A percentile compares a stretch with the other conserved stretches of the same genome.
These are phyloP conservation scores for Caenorhabditis drosophilae DNA, from an alignment of 2,888 invertebrate genomes.

Conservation along the genomic window DNA sequence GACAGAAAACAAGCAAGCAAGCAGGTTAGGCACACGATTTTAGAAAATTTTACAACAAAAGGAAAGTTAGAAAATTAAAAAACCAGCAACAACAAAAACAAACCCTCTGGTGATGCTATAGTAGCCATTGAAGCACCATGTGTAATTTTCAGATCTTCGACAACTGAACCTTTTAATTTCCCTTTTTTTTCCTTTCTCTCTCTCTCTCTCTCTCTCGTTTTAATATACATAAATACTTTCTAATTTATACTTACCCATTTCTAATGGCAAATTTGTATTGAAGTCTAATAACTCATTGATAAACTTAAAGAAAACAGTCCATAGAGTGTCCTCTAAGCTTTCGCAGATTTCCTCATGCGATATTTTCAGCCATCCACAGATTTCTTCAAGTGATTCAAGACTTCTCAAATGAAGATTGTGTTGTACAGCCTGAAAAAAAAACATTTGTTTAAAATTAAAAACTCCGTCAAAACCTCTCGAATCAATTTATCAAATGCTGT, in stretches of 20 bases:
- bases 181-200: not conserved
- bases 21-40: too few relatives aligned
- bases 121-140: slow-evolving; percentile 29
- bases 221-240: not conserved
- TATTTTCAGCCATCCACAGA: slow-evolving; percentile 24
- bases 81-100: slow-evolving; percentile 5
- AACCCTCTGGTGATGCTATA: slow-evolving; percentile 37
- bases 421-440: too few relatives aligned
- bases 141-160: slow-evolving; percentile 21
- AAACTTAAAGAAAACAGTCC: slow-evolving; percentile 4
- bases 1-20: too few relatives aligned
- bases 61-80: not conserved
- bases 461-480: not conserved
- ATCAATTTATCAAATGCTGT: slow-evolving; percentile 15
- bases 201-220: too few relatives aligned
- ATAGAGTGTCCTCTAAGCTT: slow-evolving; percentile 11
- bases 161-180: slow-evolving; percentile 1
- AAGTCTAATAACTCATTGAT: not conserved
- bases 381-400: slow-evolving; percentile 11
- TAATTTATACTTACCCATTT: slow-evolving; percentile 1
- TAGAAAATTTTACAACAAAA: not conserved
- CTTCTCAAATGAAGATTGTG: slow-evolving; percentile 3
- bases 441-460: too few relatives aligned
- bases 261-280: not conserved
- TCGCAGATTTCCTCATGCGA: slow-evolving; percentile 3